Percentiles rank a stretch among this genome's conserved stretches.
These are phyloP conservation scores for Willowsia nigromaculata DNA, from an alignment of 2,888 invertebrate species.

Conservation along the genomic window DNA sequence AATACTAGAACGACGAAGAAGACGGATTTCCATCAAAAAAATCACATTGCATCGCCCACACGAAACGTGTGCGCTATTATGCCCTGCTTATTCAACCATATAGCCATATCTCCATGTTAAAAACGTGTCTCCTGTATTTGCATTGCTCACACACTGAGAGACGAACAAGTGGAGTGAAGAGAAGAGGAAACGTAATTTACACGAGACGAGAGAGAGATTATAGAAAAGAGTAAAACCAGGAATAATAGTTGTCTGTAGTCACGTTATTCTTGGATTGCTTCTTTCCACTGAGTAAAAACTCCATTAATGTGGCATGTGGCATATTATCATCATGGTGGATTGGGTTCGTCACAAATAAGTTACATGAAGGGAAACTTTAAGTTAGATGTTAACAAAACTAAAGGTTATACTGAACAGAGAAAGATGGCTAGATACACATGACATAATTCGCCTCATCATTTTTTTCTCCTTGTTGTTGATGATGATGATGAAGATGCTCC, in stretches of 20 bases:
- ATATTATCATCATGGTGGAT: neutral
- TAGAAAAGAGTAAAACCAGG: neutral
- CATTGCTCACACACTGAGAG: no score
- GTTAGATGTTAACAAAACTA: neutral
- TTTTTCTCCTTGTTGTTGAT: neutral
- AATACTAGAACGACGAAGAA: neutral
- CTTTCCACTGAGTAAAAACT: neutral
- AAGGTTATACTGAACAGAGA: neutral
- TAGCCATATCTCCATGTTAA: no score
- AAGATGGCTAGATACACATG: neutral
- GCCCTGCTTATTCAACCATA: no score
- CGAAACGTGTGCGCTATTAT: conserved; percentile 59
- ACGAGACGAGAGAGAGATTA: no score
- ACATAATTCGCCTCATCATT: neutral
- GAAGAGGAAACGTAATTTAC: neutral
- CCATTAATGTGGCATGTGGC: neutral
- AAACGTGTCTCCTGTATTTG: no score
- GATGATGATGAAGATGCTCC: neutral
- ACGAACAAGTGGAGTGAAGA: no score
- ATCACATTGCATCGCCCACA: conserved; percentile 65
- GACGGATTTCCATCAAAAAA: conserved; percentile 53
- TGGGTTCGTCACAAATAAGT: neutral
- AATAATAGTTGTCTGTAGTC: neutral
- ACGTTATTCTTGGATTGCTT: neutral
- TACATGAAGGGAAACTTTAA: neutral